phyloP scores from a whole-genome alignment of 2,888 invertebrate species.

The Diplolepis rosae region DNA sequence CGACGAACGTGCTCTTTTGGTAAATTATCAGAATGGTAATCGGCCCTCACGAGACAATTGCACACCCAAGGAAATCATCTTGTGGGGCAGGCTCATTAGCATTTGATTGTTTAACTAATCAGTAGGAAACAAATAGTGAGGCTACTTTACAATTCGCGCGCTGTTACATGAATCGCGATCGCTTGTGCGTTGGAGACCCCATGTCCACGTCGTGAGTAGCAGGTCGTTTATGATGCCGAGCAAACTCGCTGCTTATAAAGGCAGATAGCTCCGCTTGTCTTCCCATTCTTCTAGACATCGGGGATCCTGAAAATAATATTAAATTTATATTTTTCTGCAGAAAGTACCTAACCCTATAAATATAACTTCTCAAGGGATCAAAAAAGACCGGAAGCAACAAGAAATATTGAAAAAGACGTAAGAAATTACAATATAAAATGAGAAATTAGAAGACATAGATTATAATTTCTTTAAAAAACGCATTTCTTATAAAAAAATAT shows the following conservation, averaged over 20 bases:
- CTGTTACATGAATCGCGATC: conserved; percentile 82
- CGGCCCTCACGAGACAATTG: conserved; percentile 49
- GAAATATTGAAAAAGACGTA: no score
- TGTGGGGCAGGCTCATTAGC: conserved; percentile 55
- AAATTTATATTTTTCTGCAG: background rate
- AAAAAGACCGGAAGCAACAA: no score
- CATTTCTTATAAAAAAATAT: no score
- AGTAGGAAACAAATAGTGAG: conserved; percentile 60
- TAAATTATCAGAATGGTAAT: conserved; percentile 37
- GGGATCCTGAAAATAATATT: conserved; percentile 64
- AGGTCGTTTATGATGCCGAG: conserved; percentile 82
- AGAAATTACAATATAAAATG: no score
- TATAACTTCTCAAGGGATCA: no score
- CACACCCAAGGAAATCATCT: conserved; percentile 52
- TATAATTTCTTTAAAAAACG: no score
- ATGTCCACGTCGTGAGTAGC: conserved; percentile 84
- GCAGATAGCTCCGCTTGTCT: conserved; percentile 79
- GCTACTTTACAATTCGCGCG: conserved; percentile 68
- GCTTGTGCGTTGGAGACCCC: conserved; percentile 86
- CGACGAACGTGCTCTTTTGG: conserved; percentile 50
- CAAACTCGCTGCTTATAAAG: conserved; percentile 84
- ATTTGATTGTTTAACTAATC: conserved; percentile 57
- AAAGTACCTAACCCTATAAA: no score
- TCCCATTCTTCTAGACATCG: conserved; percentile 74
- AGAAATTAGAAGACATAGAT: no score